Percentiles rank a stretch among this genome's conserved stretches.
Conservation (phyloP, 2,888 invertebrate genomes). For the Chymomyza amoena region DNA sequence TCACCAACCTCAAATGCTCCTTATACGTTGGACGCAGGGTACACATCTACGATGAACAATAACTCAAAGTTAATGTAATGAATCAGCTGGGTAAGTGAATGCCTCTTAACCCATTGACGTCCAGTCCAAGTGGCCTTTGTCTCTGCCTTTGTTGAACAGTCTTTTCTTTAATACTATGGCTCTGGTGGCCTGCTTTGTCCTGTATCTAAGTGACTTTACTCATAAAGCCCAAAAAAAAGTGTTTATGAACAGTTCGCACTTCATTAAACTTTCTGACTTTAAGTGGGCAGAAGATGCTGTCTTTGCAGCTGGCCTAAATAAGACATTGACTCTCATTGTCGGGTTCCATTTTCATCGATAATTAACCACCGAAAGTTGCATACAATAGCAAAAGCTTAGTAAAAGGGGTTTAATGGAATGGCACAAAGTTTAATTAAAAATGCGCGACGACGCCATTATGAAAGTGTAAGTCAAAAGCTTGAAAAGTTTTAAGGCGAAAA, state of each 20-base stretch:
- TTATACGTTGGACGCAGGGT: too few relatives aligned
- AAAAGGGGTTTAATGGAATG: slow-evolving; percentile 39
- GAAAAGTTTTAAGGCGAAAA: slow-evolving; percentile 25
- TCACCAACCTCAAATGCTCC: too few relatives aligned
- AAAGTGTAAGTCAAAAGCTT: slow-evolving; percentile 36
- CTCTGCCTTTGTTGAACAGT: background rate
- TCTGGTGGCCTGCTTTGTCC: slow-evolving; percentile 18
- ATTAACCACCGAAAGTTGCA: slow-evolving; percentile 65
- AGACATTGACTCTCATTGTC: background rate
- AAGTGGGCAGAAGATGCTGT: slow-evolving; percentile 31
- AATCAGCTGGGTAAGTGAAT: background rate
- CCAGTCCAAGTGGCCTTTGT: background rate
- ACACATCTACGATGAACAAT: background rate
- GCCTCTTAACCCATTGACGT: background rate
- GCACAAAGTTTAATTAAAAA: slow-evolving; percentile 67
- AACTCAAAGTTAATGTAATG: background rate
- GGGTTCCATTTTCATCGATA: slow-evolving; percentile 51
- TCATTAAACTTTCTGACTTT: slow-evolving; percentile 66
- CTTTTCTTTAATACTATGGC: background rate
- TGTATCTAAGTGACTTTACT: slow-evolving; percentile 51
- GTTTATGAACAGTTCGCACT: slow-evolving; percentile 62
- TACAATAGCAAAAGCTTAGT: slow-evolving; percentile 47
- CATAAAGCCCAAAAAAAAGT: slow-evolving; percentile 23
- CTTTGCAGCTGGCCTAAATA: background rate
- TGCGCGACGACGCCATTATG: slow-evolving; percentile 32